Conservation (phyloP, 2,113 vertebrate genomes). For the Meriones unguiculatus region DNA sequence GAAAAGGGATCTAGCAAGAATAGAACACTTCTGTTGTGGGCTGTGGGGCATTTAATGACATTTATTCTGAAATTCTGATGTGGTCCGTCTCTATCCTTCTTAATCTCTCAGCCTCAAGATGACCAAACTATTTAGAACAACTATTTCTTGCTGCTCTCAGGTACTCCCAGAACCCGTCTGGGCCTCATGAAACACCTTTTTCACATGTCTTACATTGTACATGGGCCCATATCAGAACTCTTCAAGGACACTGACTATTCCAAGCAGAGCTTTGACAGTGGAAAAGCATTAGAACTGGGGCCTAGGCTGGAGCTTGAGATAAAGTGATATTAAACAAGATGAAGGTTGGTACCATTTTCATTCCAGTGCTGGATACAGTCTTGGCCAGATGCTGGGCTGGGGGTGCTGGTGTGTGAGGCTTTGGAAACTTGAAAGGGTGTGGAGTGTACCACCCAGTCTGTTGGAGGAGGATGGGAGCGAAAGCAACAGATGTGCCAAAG, state of each 20-base stretch:
- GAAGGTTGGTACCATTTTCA: background rate
- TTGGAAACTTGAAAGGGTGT: slow-evolving; percentile 54
- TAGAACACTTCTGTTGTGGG: background rate
- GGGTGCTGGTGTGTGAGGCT: slow-evolving; percentile 51
- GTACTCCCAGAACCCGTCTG: background rate
- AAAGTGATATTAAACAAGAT: background rate
- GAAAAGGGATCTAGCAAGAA: background rate
- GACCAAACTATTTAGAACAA: background rate
- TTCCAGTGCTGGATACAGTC: background rate
- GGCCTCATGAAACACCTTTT: background rate
- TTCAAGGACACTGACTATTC: background rate
- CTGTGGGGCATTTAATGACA: background rate
- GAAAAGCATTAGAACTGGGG: background rate
- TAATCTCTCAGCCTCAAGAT: background rate
- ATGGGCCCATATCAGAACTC: background rate
- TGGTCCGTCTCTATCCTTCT: background rate
- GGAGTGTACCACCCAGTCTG: slow-evolving; percentile 2
- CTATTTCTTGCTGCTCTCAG: background rate
- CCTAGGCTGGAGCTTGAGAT: background rate
- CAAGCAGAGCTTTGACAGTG: background rate
- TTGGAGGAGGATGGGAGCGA: slow-evolving; percentile 36
- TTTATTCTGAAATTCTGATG: background rate
- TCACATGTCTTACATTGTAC: background rate
- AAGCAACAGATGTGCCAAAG: slow-evolving; percentile 49
- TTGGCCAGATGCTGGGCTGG: slow-evolving; percentile 17